A percentile compares a stretch with the other conserved stretches of the same genome.
These are phyloP conservation scores for Himalopsyche phryganea DNA, from an alignment of 1,140 invertebrate species.

Conservation along the genomic window DNA sequence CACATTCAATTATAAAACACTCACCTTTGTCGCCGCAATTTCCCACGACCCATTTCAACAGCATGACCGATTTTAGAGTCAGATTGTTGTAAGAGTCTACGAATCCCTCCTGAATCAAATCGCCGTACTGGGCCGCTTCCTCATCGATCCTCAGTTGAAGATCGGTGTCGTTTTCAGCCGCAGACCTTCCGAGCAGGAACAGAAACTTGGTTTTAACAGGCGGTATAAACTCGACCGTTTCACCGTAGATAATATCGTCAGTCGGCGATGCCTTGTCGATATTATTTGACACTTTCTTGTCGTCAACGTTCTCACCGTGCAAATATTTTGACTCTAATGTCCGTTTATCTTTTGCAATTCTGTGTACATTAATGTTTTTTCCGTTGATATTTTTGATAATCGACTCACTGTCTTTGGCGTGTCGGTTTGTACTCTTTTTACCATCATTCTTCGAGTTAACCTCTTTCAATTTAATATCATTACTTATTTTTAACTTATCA, in stretches of 20 bases:
- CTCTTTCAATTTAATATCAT: neutral
- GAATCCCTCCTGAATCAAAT: conserved; percentile 90
- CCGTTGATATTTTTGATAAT: conserved; percentile 2
- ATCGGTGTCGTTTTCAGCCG: conserved; percentile 43
- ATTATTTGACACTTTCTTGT: conserved; percentile 32
- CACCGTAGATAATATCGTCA: conserved; percentile 2
- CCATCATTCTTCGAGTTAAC: conserved; percentile 31
- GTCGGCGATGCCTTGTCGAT: conserved; percentile 23
- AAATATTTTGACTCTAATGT: conserved; percentile 33
- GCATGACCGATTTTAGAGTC: conserved; percentile 83
- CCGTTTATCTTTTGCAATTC: neutral
- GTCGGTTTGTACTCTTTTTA: conserved; percentile 27
- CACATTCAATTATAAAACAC: neutral
- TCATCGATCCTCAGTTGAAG: conserved; percentile 55
- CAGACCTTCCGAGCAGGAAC: conserved; percentile 57
- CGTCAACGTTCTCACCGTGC: conserved; percentile 29
- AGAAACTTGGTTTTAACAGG: conserved; percentile 42
- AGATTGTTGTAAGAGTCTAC: conserved; percentile 90
- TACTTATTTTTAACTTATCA: neutral
- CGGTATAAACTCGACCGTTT: neutral
- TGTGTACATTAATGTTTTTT: too few species aligned
- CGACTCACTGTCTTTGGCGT: conserved; percentile 24
- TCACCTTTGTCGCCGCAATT: conserved; percentile 56
- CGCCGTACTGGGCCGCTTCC: conserved; percentile 63
- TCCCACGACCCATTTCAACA: conserved; percentile 74